Evolutionary conservation across 2,113 vertebrate species (phyloP), one percentile per base, ranked within the genome.

Genomic region (Tenebrosternarchus preto): DNA sequence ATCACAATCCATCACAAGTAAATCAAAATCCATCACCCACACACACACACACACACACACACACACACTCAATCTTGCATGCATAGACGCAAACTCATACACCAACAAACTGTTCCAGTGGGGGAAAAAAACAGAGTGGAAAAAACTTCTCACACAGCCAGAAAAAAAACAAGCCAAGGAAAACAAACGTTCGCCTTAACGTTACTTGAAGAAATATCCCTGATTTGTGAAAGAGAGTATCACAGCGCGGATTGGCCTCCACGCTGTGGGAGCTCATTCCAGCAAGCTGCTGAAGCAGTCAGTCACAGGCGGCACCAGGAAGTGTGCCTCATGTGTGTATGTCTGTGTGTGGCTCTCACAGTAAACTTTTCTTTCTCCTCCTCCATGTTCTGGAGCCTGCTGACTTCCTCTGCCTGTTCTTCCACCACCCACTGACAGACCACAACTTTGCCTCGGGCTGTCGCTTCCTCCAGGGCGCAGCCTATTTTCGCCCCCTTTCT

Each of bases 251-350:
- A n/a, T 78, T 78, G 66, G 27, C 22, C 66, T 60, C 36, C 66
- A 55, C 64, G n/a, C 16, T 71, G 22, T n/a, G 17, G 43, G 7
- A 36, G 80, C 19, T 60, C 20, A 68, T 27, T 69, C 61, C 70
- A 74, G 19, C 17, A 43, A 3, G 55, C n/a, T 20, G n/a, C 16
- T 69, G 36, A 77, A 50, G n/a, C 69, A 73, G 43, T 61, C 17
- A 22, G 64, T 50, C 56, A 68, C 59, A 75, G 33, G 73, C 56
- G 63, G 56, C 83, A 80, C 75, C 87, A 86, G 85, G 83, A 86
- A 86, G 80, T 85, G 27, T 36, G 68, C 43, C 53, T 66, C 16
- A 39, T 31, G 55, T 70, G 66, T 78, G 43, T 7, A 56, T 33
- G 53, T 72, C 24, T 84, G 86, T 80, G 56, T 69, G 68, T 84